phyloP scores from a whole-genome alignment of 2,888 invertebrate species.

The Drosophila prostipennis region DNA sequence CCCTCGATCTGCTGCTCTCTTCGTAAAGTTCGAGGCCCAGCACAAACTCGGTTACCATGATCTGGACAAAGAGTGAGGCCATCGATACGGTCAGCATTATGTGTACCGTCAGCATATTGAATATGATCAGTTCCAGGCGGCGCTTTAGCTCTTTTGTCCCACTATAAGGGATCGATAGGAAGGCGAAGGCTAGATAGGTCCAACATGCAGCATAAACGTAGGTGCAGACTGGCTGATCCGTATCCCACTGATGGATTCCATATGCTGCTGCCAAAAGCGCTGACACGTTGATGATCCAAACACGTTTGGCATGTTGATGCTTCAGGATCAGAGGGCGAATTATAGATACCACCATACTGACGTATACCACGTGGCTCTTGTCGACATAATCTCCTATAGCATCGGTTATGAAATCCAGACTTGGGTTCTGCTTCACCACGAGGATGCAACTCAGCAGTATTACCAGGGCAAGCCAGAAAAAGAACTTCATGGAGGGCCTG shows the following conservation, averaged over 20 bases:
- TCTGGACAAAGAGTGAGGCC: slow-evolving; percentile 90
- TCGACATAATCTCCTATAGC: background rate
- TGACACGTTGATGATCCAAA: slow-evolving; percentile 51
- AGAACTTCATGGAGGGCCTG: slow-evolving; percentile 67
- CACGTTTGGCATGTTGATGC: slow-evolving; percentile 42
- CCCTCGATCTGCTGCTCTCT: background rate
- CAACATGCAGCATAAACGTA: slow-evolving; percentile 87
- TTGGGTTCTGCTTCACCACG: slow-evolving; percentile 85
- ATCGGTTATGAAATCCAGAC: slow-evolving; percentile 79
- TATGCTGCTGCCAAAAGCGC: slow-evolving; percentile 61
- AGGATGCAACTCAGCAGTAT: slow-evolving; percentile 89
- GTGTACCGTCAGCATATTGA: slow-evolving; percentile 87
- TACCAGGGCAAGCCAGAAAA: slow-evolving; percentile 84
- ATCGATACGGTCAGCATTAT: slow-evolving; percentile 89
- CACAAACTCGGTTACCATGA: slow-evolving; percentile 73
- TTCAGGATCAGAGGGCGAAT: slow-evolving; percentile 61
- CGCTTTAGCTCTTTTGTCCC: slow-evolving; percentile 72
- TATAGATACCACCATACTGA: slow-evolving; percentile 61
- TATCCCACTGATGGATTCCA: slow-evolving; percentile 77
- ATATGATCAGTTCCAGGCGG: slow-evolving; percentile 86
- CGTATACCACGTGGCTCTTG: slow-evolving; percentile 54
- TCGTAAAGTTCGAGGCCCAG: slow-evolving; percentile 42
- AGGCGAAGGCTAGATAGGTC: slow-evolving; percentile 83
- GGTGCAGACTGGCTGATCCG: slow-evolving; percentile 84
- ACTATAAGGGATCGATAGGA: slow-evolving; percentile 58